A percentile compares a stretch with the other conserved stretches of the same genome.
Evolutionary conservation across 2,888 invertebrate species (phyloP).

Genomic region (Latrodectus hesperus): DNA sequence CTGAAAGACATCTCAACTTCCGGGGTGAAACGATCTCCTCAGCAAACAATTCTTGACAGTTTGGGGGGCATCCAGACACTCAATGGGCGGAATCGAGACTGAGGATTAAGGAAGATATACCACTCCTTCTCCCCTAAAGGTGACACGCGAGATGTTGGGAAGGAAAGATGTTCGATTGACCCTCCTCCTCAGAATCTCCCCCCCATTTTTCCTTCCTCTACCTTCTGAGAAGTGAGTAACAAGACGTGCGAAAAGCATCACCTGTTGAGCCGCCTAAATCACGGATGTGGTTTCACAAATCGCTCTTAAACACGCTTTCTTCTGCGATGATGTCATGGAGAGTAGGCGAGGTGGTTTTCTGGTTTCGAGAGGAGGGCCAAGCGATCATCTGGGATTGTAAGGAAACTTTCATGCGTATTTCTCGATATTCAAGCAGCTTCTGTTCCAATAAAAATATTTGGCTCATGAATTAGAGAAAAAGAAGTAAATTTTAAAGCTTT

Average conservation of each 20-base stretch:
- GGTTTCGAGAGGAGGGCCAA: too few species aligned
- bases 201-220: neutral
- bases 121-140: neutral
- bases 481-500: too few species aligned
- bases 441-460: too few species aligned
- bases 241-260: conserved; percentile 3
- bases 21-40: neutral
- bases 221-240: neutral
- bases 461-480: too few species aligned
- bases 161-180: neutral
- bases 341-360: too few species aligned
- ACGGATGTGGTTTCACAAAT: conserved; percentile 3
- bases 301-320: conserved; percentile 2
- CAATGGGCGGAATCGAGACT: neutral
- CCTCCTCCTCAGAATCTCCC: neutral
- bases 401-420: too few species aligned
- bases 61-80: neutral
- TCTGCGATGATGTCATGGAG: neutral
- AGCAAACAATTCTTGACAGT: conserved; percentile 5
- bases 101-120: conserved; percentile 2
- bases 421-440: too few species aligned
- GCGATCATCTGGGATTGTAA: too few species aligned
- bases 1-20: conserved; percentile 5
- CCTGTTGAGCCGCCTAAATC: conserved; percentile 1
- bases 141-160: neutral